phyloP scores from a whole-genome alignment of 2,888 invertebrate species.

The Tetropium fuscum region DNA sequence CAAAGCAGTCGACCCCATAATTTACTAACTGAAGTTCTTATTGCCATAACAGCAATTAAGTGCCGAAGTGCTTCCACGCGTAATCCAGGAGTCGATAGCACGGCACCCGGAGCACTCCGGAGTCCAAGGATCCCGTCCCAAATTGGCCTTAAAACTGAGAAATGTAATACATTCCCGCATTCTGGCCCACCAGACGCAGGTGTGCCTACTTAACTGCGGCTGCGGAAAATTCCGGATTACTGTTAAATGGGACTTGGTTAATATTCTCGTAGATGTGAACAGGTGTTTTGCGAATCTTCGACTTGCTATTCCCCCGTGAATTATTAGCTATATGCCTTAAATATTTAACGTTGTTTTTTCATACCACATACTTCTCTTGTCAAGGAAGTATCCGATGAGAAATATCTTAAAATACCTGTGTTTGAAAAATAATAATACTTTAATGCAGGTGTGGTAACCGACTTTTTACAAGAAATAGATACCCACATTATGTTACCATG shows the following conservation, averaged over 20 bases:
- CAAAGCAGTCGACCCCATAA: constrained; percentile 22
- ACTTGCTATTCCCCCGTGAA: constrained; percentile 24
- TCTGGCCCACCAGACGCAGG: constrained; percentile 11
- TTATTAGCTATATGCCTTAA: too few species aligned
- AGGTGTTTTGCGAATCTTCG: constrained; percentile 27
- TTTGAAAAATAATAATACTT: too few species aligned
- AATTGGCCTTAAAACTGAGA: constrained; percentile 2
- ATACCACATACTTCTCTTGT: too few species aligned
- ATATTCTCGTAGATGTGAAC: constrained; percentile 29
- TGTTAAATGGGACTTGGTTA: constrained; percentile 25
- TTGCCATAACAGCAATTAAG: constrained; percentile 31
- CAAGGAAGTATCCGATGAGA: too few species aligned
- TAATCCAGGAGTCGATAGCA: constrained; percentile 4
- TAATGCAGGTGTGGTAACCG: too few species aligned
- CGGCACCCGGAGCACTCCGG: neutral
- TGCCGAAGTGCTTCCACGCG: constrained; percentile 10
- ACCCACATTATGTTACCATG: too few species aligned
- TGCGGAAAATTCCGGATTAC: constrained; percentile 23
- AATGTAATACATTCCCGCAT: constrained; percentile 17
- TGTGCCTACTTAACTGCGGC: constrained; percentile 22
- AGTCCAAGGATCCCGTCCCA: neutral
- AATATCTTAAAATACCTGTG: too few species aligned
- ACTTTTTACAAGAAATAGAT: too few species aligned
- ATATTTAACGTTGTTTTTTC: too few species aligned
- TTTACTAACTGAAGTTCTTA: constrained; percentile 31